Percentiles rank a stretch among this genome's conserved stretches.
Evolutionary conservation across 1,140 invertebrate genomes (phyloP).

Genomic region (Antheraea mylitta): DNA sequence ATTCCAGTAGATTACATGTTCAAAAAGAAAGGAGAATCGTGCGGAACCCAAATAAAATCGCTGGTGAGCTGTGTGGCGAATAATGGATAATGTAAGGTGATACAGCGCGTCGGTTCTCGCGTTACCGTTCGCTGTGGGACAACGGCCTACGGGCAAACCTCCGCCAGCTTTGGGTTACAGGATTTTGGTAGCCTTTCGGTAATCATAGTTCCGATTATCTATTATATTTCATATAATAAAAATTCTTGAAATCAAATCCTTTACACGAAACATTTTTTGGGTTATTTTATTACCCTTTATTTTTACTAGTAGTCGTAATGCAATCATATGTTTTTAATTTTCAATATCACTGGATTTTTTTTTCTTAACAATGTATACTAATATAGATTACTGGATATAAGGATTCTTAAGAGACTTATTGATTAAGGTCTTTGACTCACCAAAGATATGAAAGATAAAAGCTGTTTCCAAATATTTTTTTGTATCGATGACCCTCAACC

Average conservation of each 20-base stretch:
- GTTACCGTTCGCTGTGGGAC: constrained; percentile 26
- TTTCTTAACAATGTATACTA: no score
- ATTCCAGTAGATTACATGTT: no score
- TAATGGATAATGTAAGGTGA: constrained; percentile 43
- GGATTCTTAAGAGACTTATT: no score
- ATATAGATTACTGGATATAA: no score
- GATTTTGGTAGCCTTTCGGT: constrained; percentile 21
- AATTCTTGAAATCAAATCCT: not conserved
- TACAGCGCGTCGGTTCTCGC: constrained; percentile 24
- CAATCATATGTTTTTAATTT: no score
- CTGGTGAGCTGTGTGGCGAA: constrained; percentile 29
- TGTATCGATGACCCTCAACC: no score
- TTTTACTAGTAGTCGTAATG: no score
- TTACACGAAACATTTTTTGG: not conserved
- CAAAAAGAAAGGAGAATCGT: not conserved
- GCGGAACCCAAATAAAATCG: constrained; percentile 19
- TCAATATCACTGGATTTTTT: no score
- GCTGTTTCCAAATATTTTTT: no score
- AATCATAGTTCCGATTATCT: not conserved
- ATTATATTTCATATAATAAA: constrained; percentile 1
- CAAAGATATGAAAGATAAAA: no score
- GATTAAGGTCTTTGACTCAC: no score
- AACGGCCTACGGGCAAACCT: constrained; percentile 23
- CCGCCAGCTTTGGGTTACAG: constrained; percentile 25
- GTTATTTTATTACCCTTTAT: not conserved